These are phyloP conservation scores for Tolmerus cingulatus DNA, from an alignment of 2,888 invertebrate species.

Conservation along the genomic window DNA sequence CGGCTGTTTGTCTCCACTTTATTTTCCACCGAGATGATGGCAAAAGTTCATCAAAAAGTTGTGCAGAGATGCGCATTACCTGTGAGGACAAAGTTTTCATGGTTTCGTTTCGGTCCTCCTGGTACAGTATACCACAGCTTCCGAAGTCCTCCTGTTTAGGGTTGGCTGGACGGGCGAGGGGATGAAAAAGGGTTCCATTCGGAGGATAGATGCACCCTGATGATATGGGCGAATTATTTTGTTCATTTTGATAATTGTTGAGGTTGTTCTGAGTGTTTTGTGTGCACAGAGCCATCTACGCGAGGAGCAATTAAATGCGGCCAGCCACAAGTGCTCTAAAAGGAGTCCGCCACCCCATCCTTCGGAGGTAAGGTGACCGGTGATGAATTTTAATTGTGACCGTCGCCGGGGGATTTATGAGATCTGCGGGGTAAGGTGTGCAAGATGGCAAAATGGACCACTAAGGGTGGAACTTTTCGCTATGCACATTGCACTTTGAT, in stretches of 20 bases:
- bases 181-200: not conserved
- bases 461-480: not conserved
- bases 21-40: not conserved
- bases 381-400: not conserved
- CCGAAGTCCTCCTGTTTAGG: not conserved
- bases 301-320: constrained; percentile 13
- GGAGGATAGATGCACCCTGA: not conserved
- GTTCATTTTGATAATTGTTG: constrained; percentile 32
- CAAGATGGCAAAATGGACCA: not conserved
- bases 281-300: not conserved
- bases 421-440: not conserved
- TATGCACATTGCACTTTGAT: not conserved
- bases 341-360: not conserved
- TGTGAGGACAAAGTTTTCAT: not conserved
- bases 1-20: not conserved
- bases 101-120: not conserved
- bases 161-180: not conserved
- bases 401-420: not conserved
- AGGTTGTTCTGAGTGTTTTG: constrained; percentile 21
- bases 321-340: not conserved
- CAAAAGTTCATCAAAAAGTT: constrained; percentile 30
- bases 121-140: not conserved
- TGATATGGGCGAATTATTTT: constrained; percentile 21
- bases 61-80: not conserved
- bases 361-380: not conserved